These are phyloP conservation scores for Calameuta idolon DNA, from an alignment of 2,888 invertebrate species.

Conservation along the genomic window DNA sequence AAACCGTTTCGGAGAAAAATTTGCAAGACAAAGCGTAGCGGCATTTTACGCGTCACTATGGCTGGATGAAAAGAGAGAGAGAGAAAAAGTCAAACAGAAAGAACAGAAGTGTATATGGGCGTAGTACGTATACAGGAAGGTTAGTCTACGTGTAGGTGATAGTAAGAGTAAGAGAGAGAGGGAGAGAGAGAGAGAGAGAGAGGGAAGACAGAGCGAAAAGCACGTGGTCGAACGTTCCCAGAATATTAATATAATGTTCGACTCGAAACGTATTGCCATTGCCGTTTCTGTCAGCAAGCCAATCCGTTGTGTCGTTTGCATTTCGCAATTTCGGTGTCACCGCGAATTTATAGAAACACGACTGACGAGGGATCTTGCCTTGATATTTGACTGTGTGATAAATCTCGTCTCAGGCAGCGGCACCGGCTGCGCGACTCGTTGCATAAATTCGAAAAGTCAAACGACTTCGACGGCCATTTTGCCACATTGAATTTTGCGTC, in stretches of 20 bases:
- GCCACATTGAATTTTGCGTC: background rate
- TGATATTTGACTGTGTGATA: conserved; percentile 12
- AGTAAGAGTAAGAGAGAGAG: conserved; percentile 17
- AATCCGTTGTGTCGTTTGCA: conserved; percentile 44
- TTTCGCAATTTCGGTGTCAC: conserved; percentile 37
- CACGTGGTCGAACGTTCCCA: conserved; percentile 46
- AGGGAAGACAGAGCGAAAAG: conserved; percentile 5
- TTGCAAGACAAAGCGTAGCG: conserved; percentile 43
- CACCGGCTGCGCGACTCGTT: background rate
- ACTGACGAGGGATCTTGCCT: conserved; percentile 4
- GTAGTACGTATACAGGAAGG: conserved; percentile 1
- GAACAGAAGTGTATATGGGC: conserved; percentile 25
- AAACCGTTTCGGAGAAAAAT: conserved; percentile 40
- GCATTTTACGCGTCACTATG: conserved; percentile 6
- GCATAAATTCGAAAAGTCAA: background rate
- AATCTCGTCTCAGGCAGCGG: background rate
- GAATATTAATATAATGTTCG: conserved; percentile 59
- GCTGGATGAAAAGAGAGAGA: background rate
- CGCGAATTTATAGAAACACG: conserved; percentile 19
- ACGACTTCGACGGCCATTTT: background rate
- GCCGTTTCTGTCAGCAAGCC: conserved; percentile 51
- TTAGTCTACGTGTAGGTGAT: conserved; percentile 6
- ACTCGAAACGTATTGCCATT: conserved; percentile 53
- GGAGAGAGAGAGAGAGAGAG: conserved; percentile 29
- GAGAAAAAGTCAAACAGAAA: background rate